Conservation (phyloP, 2,113 vertebrate species). For the Orientallactaga bullata region DNA sequence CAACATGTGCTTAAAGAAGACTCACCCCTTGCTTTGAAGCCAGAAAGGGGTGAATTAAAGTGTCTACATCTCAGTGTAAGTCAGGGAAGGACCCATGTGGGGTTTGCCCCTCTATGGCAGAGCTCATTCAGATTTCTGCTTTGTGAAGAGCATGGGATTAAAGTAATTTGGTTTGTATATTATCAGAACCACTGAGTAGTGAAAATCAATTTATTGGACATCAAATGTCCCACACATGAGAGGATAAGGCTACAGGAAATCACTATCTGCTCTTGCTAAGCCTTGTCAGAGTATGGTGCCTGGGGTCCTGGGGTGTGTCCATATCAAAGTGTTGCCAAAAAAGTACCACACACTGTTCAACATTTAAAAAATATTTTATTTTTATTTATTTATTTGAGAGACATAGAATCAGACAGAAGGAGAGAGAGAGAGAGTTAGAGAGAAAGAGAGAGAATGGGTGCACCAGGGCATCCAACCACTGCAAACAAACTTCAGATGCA, state of each 20-base stretch:
- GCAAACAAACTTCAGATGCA: too few relatives aligned
- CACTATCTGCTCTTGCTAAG: background rate
- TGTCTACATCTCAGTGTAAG: background rate
- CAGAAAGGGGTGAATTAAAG: background rate
- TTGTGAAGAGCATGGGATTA: background rate
- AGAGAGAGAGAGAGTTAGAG: too few relatives aligned
- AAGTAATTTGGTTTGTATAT: background rate
- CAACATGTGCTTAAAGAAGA: background rate
- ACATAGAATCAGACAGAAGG: too few relatives aligned
- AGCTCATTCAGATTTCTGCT: background rate
- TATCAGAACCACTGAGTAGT: background rate
- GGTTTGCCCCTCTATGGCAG: background rate
- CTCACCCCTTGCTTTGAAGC: background rate
- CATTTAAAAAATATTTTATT: background rate
- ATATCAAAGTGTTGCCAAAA: background rate
- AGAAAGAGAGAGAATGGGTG: too few relatives aligned
- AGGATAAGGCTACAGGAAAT: background rate
- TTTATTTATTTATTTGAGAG: too few relatives aligned
- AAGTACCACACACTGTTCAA: background rate
- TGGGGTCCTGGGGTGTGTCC: accelerated
- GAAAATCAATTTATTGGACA: background rate
- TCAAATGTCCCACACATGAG: background rate
- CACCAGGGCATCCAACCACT: too few relatives aligned
- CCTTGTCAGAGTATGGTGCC: too few relatives aligned
- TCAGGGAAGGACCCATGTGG: background rate